Base-by-base conservation (phyloP, 2,888 invertebrate species). In the Drosophila neutralis region DNA sequence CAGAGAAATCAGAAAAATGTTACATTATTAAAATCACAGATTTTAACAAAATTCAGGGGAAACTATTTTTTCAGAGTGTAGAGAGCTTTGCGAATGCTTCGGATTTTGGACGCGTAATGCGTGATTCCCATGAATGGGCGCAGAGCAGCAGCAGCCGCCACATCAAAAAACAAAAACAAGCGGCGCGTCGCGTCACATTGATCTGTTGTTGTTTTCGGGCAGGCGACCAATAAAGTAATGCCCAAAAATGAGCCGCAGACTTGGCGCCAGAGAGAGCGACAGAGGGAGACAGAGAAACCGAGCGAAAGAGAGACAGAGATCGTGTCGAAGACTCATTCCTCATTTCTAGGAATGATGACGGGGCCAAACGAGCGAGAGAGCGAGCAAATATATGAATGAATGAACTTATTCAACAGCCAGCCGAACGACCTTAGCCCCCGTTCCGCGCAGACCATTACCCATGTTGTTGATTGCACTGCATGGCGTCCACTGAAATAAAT, bases 321-420 rank as follows among this genome's bases (percentile, higher is more conserved):
- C 29, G 42, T 45, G 15, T 11, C 15, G 57, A 73, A 82, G 75
- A 90, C 80, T 91, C 91, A 91, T 91, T 58, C 69, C 42, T 72
- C 72, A 78, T 90, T 92, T 90, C 92, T 78, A 62, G 80, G 92
- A 92, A 92, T 68, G 61, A 84, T 92, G 92, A 92, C 91, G 83
- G 31, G 58, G 36, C 59, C 29, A 45, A 56, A 18, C 5, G 57
- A 40, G 45, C 35, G 38, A 45, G 58, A 24, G 58, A 57, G 54
- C 38, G 59, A 33, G 31, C 24, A 24, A 77, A 21, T 31, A 54
- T 51, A 71, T 72, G 73, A 77, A 86, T 86, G 83, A 91, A 91
- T 90, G 90, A 83, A 91, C 76, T 76, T 81, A 67, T 76, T 68
- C 66, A 64, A 58, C 54, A 56, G 42, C 54, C 40, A 33, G 33